Evolutionary conservation across 2,113 vertebrate genomes (phyloP).

Genomic region (Odobenus rosmarus): DNA sequence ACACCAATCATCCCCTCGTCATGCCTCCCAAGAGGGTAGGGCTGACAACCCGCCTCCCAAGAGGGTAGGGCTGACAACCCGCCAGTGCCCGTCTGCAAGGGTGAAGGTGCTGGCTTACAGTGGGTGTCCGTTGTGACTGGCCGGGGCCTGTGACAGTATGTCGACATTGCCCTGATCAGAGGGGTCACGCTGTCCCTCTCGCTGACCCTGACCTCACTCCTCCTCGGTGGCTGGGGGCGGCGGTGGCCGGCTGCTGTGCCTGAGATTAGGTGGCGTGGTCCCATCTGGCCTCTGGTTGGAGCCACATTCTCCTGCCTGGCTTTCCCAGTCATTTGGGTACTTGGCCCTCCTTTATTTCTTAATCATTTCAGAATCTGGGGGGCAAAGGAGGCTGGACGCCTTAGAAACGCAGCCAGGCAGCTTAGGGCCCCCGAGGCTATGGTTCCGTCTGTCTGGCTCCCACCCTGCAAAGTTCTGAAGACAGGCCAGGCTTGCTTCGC

Average conservation of each 20-base stretch:
- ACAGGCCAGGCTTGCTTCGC: not conserved
- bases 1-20: rapidly evolving
- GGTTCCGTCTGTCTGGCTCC: rapidly evolving
- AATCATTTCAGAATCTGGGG: not conserved
- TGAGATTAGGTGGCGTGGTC: not conserved
- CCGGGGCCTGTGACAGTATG: rapidly evolving
- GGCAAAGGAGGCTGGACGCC: not conserved
- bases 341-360: not conserved
- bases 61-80: not conserved
- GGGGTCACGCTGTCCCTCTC: not conserved
- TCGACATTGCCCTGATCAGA: not conserved
- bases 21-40: rapidly evolving
- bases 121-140: rapidly evolving
- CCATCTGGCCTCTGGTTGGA: not conserved
- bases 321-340: not conserved
- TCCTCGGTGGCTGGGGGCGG: not conserved
- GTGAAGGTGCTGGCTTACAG: rapidly evolving
- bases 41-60: not conserved
- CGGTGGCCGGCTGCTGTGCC: not conserved
- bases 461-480: not conserved
- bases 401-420: not conserved
- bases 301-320: not conserved
- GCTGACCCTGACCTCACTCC: not conserved
- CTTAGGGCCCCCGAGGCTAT: not conserved
- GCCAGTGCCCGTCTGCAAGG: rapidly evolving